Evolutionary conservation across 2,888 invertebrate species (phyloP).

Genomic region (Cephus nigrinus): DNA sequence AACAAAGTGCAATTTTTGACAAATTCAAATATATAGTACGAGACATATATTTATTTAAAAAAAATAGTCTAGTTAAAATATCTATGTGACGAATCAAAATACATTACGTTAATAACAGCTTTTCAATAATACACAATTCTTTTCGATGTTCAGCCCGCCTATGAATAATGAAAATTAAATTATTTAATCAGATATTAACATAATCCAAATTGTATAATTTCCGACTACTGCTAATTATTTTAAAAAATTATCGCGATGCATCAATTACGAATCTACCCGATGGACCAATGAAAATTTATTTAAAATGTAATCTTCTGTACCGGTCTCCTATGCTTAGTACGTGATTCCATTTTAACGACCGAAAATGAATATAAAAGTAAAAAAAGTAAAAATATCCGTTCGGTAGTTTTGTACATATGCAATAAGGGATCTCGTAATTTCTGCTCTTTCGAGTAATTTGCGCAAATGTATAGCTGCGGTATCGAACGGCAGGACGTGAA

Average conservation of each 20-base stretch:
- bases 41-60: background rate
- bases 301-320: background rate
- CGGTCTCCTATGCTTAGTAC: background rate
- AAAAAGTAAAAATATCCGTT: background rate
- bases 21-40: background rate
- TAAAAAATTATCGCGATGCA: background rate
- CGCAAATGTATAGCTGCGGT: slow-evolving; percentile 3
- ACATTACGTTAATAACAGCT: background rate
- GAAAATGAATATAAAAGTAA: background rate
- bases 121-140: background rate
- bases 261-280: background rate
- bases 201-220: background rate
- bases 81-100: background rate
- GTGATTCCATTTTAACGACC: background rate
- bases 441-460: background rate
- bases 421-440: background rate
- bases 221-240: background rate
- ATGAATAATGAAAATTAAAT: background rate
- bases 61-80: background rate
- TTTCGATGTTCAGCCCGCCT: background rate
- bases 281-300: background rate
- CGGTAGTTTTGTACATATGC: background rate
- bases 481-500: slow-evolving; percentile 6
- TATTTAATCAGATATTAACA: background rate
- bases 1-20: background rate